Evolutionary conservation across 2,113 vertebrate species (phyloP).

Genomic region (Etheostoma spectabile): DNA sequence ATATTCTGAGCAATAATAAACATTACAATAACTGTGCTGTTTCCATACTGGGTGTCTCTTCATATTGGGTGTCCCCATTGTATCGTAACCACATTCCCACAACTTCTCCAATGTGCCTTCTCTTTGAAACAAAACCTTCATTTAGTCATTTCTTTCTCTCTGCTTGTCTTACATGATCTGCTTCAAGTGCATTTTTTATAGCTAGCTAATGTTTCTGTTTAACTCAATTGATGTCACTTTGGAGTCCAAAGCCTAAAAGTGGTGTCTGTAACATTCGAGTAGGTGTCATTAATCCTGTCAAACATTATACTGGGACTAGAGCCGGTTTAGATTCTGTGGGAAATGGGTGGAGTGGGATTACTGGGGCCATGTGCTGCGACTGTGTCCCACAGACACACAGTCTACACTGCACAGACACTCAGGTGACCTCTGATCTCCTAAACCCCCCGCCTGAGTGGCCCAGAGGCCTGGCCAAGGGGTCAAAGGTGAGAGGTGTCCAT

Average conservation of each 20-base stretch:
- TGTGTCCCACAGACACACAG: conserved; percentile 79
- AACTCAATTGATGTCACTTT: background rate
- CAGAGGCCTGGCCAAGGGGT: conserved; percentile 73
- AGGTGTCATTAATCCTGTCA: conserved; percentile 64
- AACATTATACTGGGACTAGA: conserved; percentile 54
- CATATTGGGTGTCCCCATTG: conserved; percentile 16
- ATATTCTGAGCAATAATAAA: conserved; percentile 58
- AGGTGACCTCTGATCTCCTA: conserved; percentile 71
- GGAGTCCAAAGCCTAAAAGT: conserved; percentile 32
- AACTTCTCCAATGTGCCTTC: conserved; percentile 20
- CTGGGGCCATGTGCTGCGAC: conserved; percentile 70
- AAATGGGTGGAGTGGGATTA: conserved; percentile 74
- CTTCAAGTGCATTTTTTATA: conserved; percentile 17
- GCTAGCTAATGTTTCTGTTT: conserved; percentile 16
- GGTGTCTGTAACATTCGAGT: conserved; percentile 53
- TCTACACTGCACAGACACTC: conserved; percentile 78
- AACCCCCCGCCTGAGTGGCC: conserved; percentile 65
- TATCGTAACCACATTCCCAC: conserved; percentile 46
- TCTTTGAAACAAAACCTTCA: conserved; percentile 12
- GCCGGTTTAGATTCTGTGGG: conserved; percentile 70
- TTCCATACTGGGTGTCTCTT: conserved; percentile 36
- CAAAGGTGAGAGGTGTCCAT: conserved; percentile 76
- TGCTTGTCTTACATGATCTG: conserved; percentile 18
- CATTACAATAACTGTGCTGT: conserved; percentile 27
- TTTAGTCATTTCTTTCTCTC: conserved; percentile 33